A percentile compares a stretch with the other conserved stretches of the same genome.
These are phyloP conservation scores for Phoronis australis DNA, from an alignment of 2,888 invertebrate genomes.

Conservation along the genomic window DNA sequence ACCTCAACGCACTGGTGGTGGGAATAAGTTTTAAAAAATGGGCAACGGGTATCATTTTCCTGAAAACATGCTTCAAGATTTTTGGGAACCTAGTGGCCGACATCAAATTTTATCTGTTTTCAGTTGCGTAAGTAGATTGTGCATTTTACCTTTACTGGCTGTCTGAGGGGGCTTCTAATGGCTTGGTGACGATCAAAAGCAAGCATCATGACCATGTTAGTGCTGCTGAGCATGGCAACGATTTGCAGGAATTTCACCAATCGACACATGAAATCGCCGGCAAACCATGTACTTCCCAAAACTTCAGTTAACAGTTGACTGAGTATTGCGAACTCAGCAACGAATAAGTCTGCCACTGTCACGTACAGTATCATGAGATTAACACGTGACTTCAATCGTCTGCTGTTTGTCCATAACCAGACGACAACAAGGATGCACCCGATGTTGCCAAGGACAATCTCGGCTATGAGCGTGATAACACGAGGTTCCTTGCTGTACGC, in stretches of 20 bases:
- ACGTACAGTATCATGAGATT: conserved; percentile 48
- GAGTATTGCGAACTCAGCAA: conserved; percentile 40
- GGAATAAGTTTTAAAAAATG: no score
- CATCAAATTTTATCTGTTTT: no score
- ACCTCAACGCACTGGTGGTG: no score
- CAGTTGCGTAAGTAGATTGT: no score
- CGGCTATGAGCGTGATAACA: conserved; percentile 29
- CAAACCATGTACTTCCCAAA: conserved; percentile 29
- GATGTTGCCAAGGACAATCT: conserved; percentile 32
- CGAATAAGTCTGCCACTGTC: conserved; percentile 44
- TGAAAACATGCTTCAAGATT: conserved; percentile 18
- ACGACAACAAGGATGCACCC: conserved; percentile 38
- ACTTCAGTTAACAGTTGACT: conserved; percentile 29
- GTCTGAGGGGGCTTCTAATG: conserved; percentile 45
- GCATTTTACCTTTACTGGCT: conserved; percentile 40
- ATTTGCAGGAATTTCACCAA: conserved; percentile 48
- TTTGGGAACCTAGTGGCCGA: no score
- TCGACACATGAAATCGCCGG: conserved; percentile 46
- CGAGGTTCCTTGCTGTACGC: no score
- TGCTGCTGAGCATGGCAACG: conserved; percentile 45
- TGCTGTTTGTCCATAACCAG: conserved; percentile 40
- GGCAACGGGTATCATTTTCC: conserved; percentile 7
- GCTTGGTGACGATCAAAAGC: conserved; percentile 51
- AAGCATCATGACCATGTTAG: conserved; percentile 49
- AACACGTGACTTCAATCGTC: conserved; percentile 35